These are phyloP conservation scores for Hartigia nigra DNA, from an alignment of 2,888 invertebrate genomes.

Conservation along the genomic window DNA sequence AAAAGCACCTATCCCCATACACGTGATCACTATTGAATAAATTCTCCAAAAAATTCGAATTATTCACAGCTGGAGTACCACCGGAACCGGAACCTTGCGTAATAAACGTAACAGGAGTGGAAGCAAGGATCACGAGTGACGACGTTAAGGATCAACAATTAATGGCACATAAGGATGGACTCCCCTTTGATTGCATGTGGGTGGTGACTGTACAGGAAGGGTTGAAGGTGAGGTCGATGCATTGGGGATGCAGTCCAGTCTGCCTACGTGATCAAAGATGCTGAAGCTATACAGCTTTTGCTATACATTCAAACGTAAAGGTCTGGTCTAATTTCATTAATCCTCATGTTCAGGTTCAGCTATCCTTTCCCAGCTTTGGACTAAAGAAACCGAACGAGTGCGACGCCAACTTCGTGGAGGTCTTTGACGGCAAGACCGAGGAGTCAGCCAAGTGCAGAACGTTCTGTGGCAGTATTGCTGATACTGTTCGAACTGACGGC, in stretches of 20 bases:
- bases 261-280: too few species aligned
- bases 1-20: neutral
- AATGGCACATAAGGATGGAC: slow-evolving; percentile 68
- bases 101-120: slow-evolving; percentile 66
- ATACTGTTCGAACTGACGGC: slow-evolving; percentile 75
- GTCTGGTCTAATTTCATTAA: neutral
- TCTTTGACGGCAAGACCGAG: slow-evolving; percentile 76
- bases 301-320: neutral
- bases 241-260: neutral
- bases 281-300: neutral
- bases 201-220: slow-evolving; percentile 73
- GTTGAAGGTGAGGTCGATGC: slow-evolving; percentile 71
- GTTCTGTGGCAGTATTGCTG: slow-evolving; percentile 90
- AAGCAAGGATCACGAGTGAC: slow-evolving; percentile 70
- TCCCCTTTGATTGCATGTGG: slow-evolving; percentile 82
- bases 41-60: neutral
- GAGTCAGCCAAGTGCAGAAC: slow-evolving; percentile 73
- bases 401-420: slow-evolving; percentile 79
- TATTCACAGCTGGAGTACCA: slow-evolving; percentile 58
- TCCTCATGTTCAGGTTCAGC: slow-evolving; percentile 70
- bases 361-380: slow-evolving; percentile 75
- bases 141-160: slow-evolving; percentile 71
- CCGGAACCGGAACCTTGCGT: slow-evolving; percentile 73
- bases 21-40: neutral
- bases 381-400: slow-evolving; percentile 82